Evolutionary conservation across 2,113 vertebrate genomes (phyloP), one percentile per base, ranked within the genome.

Genomic region (Forbesichthys agassizii): DNA sequence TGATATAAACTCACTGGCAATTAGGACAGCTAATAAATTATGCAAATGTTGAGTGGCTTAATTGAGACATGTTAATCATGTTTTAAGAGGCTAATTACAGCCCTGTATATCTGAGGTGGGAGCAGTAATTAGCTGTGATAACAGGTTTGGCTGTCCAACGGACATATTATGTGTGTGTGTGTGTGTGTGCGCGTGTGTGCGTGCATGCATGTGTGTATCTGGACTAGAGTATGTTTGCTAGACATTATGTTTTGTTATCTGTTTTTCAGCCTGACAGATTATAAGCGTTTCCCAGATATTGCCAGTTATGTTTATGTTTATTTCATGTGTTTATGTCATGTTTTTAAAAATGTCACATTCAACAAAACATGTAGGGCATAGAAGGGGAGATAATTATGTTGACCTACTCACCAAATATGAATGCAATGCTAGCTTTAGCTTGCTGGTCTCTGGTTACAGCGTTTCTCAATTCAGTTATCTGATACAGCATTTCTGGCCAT

Each of bases 71-170:
- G 96, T 98, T 99, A 99, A 99, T 99, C 96, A 99, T 96, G 96
- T 99, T 93, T 98, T 98, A 99, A 96, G 96, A 95, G 97, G 95
- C 96, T 98, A 99, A 99, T 99, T 98, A 98, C 95, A 96, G 95
- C 95, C 95, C 95, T 98, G 96, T 91, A 91, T 98, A 97, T 98
- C 94, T 96, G 95, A 96, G 89, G 96, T 97, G 95, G 95, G 96
- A 96, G 96, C 96, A 93, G 95, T 98, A 98, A 99, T 98, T 97
- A 96, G 94, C 94, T 94, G 90, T 95, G 95, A 98, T 96, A 96
- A 95, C 94, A 94, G 95, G 95, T 96, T 82, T 91, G 89, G 91
- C 87, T 84, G 82, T 80, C 75, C 82, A 87, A 85, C 88, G 88
- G 90, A 89, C 85, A 86, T 86, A 82, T 83, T 84, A 68, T 78